These are phyloP conservation scores for Acanthosepion esculentum DNA, from an alignment of 2,888 invertebrate genomes.

Conservation along the genomic window DNA sequence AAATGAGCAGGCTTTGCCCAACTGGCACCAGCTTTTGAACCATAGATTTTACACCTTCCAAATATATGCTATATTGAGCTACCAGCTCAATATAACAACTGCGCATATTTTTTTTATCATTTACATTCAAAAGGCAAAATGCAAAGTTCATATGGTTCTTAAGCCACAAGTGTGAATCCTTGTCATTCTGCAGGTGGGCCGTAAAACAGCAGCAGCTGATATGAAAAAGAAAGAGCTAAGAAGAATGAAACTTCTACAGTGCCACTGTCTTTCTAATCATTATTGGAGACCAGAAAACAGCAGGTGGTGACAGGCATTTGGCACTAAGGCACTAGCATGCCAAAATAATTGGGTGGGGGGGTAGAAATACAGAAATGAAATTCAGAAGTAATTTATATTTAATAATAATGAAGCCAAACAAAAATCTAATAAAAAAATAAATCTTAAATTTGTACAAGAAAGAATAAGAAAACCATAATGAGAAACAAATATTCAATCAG, in stretches of 20 bases:
- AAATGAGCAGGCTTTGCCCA: not conserved
- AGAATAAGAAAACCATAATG: not conserved
- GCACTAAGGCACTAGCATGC: not conserved
- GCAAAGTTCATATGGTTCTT: not conserved
- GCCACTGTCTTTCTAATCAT: not conserved
- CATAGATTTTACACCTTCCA: not conserved
- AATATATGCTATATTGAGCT: not conserved
- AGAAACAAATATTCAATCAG: not conserved
- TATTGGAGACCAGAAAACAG: not conserved
- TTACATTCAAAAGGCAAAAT: not conserved
- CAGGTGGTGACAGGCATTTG: not conserved
- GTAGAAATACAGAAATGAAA: not conserved
- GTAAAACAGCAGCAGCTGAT: not conserved
- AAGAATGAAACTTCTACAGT: not conserved
- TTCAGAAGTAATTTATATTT: not conserved
- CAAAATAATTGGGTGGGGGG: not conserved
- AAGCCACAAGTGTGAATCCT: conserved; percentile 21
- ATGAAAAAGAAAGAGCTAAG: not conserved
- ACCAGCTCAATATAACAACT: not conserved
- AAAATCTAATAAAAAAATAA: not conserved
- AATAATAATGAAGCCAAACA: not conserved
- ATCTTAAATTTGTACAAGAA: conserved; percentile 14
- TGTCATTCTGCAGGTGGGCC: conserved; percentile 33
- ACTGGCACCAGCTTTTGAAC: not conserved
- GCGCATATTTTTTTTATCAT: too few species aligned